phyloP scores from a whole-genome alignment of 2,797 vertebrate genomes.

The Steatocranus sp. region DNA sequence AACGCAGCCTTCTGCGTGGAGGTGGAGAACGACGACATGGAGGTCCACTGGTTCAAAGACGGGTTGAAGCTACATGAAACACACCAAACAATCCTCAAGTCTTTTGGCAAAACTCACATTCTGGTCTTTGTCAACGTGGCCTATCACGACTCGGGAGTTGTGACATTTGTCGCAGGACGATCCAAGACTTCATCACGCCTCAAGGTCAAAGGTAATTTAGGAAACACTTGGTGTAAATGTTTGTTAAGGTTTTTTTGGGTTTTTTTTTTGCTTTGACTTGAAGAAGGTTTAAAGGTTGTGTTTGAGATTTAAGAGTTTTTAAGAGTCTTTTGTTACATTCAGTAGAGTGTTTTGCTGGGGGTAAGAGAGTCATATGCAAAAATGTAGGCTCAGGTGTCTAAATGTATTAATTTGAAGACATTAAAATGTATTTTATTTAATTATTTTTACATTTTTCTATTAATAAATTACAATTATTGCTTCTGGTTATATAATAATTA shows the following conservation, averaged over 20 bases:
- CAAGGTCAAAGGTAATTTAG: conserved; percentile 85
- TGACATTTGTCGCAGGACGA: conserved; percentile 83
- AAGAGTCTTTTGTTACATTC: neutral
- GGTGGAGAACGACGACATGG: conserved; percentile 79
- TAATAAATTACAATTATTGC: neutral
- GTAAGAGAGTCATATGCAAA: neutral
- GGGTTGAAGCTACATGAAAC: conserved; percentile 80
- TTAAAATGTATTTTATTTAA: neutral
- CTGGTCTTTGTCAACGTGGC: conserved; percentile 90
- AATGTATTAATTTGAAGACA: neutral
- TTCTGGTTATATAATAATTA: neutral
- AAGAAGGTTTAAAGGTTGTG: neutral
- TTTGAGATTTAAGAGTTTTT: neutral
- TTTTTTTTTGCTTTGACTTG: neutral
- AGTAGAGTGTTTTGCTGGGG: neutral
- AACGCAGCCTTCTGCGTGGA: conserved; percentile 93
- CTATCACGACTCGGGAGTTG: conserved; percentile 84
- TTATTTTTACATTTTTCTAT: neutral
- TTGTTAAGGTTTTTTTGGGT: neutral
- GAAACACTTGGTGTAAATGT: neutral
- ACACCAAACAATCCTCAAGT: conserved; percentile 83
- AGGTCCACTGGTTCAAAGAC: conserved; percentile 85
- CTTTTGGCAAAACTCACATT: conserved; percentile 89
- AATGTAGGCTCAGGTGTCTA: neutral
- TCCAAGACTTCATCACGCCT: conserved; percentile 88